A percentile compares a stretch with the other conserved stretches of the same genome.
phyloP scores from a whole-genome alignment of 2,113 vertebrate species.

The Ahaetulla prasina region DNA sequence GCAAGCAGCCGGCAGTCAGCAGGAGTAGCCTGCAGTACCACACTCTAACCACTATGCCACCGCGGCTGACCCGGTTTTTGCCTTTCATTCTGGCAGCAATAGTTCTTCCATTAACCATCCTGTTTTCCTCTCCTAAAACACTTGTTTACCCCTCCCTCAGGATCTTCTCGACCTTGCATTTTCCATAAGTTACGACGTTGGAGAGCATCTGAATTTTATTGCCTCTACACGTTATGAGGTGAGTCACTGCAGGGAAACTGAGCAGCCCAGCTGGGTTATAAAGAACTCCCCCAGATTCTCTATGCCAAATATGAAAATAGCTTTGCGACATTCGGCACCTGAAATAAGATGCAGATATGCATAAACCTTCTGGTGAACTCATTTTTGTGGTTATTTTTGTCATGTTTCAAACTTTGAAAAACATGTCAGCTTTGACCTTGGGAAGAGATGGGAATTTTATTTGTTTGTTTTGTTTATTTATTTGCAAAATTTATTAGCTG shows the following conservation, averaged over 20 bases:
- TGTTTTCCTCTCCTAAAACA: background rate
- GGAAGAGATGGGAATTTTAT: background rate
- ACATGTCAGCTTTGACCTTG: background rate
- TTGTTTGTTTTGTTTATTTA: no score
- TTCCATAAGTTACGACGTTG: constrained; percentile 85
- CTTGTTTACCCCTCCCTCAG: constrained; percentile 56
- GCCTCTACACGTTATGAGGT: constrained; percentile 88
- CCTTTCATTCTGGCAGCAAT: background rate
- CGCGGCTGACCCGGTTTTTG: background rate
- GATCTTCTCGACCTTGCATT: constrained; percentile 90
- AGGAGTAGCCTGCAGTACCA: no score
- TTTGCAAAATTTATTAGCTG: no score
- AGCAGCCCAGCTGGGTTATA: background rate
- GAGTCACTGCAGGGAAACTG: constrained; percentile 55
- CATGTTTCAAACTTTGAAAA: background rate
- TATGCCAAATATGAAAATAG: background rate
- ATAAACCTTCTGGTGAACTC: background rate
- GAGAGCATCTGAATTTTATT: constrained; percentile 91
- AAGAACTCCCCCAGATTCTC: background rate
- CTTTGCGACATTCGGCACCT: background rate
- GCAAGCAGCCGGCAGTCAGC: no score
- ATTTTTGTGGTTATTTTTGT: background rate
- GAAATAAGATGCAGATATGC: background rate
- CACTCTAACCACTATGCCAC: no score
- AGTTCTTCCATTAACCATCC: background rate